Base-by-base conservation (phyloP, 2,113 vertebrate species). In the Oreamnos americanus region DNA sequence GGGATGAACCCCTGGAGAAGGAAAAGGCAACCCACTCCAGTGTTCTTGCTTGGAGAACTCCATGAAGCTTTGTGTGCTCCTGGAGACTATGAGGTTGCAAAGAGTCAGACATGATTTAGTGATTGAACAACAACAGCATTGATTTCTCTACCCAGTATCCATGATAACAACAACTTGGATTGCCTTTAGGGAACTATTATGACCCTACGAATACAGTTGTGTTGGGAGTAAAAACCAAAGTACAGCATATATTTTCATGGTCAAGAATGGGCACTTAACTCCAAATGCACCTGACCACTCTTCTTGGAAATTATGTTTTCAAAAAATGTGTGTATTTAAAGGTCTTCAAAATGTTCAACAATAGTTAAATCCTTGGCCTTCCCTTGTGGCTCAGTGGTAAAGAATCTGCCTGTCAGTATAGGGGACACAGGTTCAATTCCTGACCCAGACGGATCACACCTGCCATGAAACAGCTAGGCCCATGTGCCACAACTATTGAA, bases 221-320 rank as follows among this genome's bases (percentile, higher is more conserved):
- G 5, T 17, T 26, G 7, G 1, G 10, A 64, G 6, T 57, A 51
- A 87, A 17, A 62, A 45, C 5, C 62, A 88, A 82, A 62, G 17
- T 49, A 60, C 62, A 88, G 62, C 53, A n/a, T 39, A 53, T 62
- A 26, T 28, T 88, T 58, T 83, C 47, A 36, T n/a, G 10, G 71
- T 10, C 62, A 78, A 25, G 33, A 62, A 16, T 25, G 7, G 5
- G 10, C 5, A 49, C 11, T 16, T 26, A 71, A 21, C 83, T 36
- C 36, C 19, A 64, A 92, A 78, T 23, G 10, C 5, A 36, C 14
- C 6, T 33, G 43, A 76, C 30, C 2, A 1, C 47, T 71, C 11
- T 55, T 76, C 30, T 25, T 64, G 45, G 39, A 76, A 94, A 74
- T 62, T 25, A 45, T 19, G n/a, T 91, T 91, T 87, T 64, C 67